A percentile compares a stretch with the other conserved stretches of the same genome.
Conservation (phyloP, 2,113 vertebrate genomes). For the Grantiella picta region DNA sequence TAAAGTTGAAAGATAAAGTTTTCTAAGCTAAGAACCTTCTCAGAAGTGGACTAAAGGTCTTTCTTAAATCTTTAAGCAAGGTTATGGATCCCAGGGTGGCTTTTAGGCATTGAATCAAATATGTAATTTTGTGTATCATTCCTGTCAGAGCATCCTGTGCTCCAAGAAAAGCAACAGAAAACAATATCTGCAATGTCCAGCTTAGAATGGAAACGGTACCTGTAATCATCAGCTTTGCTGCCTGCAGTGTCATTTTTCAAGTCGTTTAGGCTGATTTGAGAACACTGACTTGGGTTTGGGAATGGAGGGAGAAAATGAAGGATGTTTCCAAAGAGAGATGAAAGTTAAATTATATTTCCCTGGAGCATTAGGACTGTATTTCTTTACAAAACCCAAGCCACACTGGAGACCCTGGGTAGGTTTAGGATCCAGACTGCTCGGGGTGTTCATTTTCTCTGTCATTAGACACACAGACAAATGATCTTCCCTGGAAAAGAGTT, state of each 20-base stretch:
- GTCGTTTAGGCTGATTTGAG: background rate
- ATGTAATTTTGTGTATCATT: slow-evolving; percentile 79
- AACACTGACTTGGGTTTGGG: background rate
- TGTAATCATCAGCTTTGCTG: slow-evolving; percentile 32
- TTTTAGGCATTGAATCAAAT: slow-evolving; percentile 78
- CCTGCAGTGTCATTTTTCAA: background rate
- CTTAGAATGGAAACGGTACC: slow-evolving; percentile 33
- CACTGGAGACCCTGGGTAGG: background rate
- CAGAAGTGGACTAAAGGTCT: slow-evolving; percentile 79
- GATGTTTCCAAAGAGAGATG: slow-evolving; percentile 2
- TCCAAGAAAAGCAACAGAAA: slow-evolving; percentile 67
- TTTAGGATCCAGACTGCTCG: background rate
- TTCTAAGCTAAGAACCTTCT: slow-evolving; percentile 81
- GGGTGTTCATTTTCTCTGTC: slow-evolving; percentile 17
- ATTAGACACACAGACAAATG: slow-evolving; percentile 11
- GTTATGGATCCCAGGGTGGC: slow-evolving; percentile 78
- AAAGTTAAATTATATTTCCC: slow-evolving; percentile 1
- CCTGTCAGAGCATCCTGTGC: slow-evolving; percentile 72
- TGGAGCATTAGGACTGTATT: background rate
- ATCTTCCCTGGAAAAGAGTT: slow-evolving; percentile 21
- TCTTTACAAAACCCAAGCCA: slow-evolving; percentile 6
- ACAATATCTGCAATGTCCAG: slow-evolving; percentile 50
- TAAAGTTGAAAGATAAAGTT: slow-evolving; percentile 84
- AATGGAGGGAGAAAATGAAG: background rate
- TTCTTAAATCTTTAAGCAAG: slow-evolving; percentile 78